A percentile compares a stretch with the other conserved stretches of the same genome.
Evolutionary conservation across 2,113 vertebrate species (phyloP).

Genomic region (Apaloderma vittatum): DNA sequence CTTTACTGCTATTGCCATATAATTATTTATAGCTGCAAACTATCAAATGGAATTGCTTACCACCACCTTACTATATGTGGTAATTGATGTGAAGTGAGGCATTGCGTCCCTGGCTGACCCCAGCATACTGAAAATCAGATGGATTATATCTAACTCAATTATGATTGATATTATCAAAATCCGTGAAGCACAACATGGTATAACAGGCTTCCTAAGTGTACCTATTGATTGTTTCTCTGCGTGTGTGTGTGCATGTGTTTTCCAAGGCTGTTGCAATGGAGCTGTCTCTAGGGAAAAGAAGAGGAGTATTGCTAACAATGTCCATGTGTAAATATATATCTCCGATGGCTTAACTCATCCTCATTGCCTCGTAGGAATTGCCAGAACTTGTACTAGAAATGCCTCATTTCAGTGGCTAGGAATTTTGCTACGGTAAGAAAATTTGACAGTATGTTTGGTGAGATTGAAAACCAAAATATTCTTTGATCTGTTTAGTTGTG

Average conservation of each 20-base stretch:
- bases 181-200: conserved; percentile 75
- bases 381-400: not conserved
- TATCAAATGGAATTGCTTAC: conserved; percentile 83
- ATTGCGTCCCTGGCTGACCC: conserved; percentile 84
- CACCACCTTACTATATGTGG: conserved; percentile 87
- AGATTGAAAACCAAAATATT: not conserved
- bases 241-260: not conserved
- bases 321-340: conserved; percentile 47
- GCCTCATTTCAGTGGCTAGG: not conserved
- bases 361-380: not conserved
- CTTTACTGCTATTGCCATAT: conserved; percentile 77
- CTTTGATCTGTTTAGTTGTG: not conserved
- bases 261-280: conserved; percentile 9
- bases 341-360: not conserved
- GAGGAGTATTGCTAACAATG: not conserved
- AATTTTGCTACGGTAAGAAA: not conserved
- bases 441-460: not conserved
- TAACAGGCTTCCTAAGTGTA: conserved; percentile 84
- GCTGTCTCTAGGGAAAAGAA: conserved; percentile 17
- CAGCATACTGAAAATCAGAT: conserved; percentile 86
- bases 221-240: conserved; percentile 85
- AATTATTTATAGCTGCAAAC: conserved; percentile 90
- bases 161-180: conserved; percentile 98
- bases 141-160: conserved; percentile 94
- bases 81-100: conserved; percentile 94